Conservation (phyloP, 2,113 vertebrate species). For the Mesoclemmys tuberculata region DNA sequence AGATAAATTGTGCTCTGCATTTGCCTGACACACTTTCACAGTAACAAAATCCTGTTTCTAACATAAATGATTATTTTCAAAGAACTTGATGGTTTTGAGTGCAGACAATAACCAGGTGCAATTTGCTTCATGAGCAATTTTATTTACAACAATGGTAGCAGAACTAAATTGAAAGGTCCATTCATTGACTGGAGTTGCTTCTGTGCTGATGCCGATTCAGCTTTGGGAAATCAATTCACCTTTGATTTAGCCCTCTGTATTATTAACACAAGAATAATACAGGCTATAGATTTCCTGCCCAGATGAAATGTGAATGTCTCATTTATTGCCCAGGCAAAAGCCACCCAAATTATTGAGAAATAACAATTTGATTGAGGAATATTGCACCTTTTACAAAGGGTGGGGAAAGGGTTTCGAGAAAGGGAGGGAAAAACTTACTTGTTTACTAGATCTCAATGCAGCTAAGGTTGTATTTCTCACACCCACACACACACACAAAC, state of each 20-base stretch:
- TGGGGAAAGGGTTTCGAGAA: not conserved
- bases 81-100: conserved; percentile 64
- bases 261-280: conserved; percentile 76
- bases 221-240: conserved; percentile 74
- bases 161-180: conserved; percentile 73
- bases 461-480: not conserved
- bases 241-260: conserved; percentile 71
- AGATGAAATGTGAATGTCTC: conserved; percentile 49
- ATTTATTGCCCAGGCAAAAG: conserved; percentile 42
- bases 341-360: conserved; percentile 60
- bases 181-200: conserved; percentile 58
- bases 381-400: not conserved
- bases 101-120: conserved; percentile 66
- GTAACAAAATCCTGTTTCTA: conserved; percentile 54
- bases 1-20: conserved; percentile 65
- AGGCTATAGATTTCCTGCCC: conserved; percentile 67
- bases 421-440: not conserved
- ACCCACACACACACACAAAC: not conserved
- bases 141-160: conserved; percentile 70
- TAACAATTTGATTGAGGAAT: not conserved
- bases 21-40: conserved; percentile 59
- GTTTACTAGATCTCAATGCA: not conserved
- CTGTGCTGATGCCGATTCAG: conserved; percentile 55
- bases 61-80: conserved; percentile 69
- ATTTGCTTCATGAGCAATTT: conserved; percentile 77